phyloP scores from a whole-genome alignment of 2,797 vertebrate genomes.

The Acipenser transmontanus region DNA sequence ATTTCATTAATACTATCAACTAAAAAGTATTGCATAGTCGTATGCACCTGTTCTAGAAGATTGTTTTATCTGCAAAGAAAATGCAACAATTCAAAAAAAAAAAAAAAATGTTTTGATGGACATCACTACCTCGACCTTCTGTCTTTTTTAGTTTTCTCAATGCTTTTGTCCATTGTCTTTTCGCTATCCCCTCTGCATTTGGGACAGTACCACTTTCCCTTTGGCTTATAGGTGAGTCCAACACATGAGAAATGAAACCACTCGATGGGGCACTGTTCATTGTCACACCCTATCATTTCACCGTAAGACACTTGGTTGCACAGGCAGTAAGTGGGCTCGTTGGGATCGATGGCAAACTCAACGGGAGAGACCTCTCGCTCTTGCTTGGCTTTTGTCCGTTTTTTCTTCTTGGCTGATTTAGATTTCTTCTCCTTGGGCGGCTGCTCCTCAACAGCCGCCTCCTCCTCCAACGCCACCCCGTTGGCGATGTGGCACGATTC shows the following conservation, averaged over 20 bases:
- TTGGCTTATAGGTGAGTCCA: slow-evolving; percentile 94
- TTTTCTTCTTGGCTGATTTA: slow-evolving; percentile 94
- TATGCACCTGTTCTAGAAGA: slow-evolving; percentile 66
- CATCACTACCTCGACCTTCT: slow-evolving; percentile 90
- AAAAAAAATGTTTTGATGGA: slow-evolving; percentile 42
- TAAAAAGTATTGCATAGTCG: slow-evolving; percentile 76
- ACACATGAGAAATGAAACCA: slow-evolving; percentile 98
- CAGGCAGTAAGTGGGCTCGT: slow-evolving; percentile 95
- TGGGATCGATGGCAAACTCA: slow-evolving; percentile 90
- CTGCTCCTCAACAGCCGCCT: slow-evolving; percentile 67
- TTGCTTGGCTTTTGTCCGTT: slow-evolving; percentile 88
- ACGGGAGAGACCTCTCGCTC: slow-evolving; percentile 87
- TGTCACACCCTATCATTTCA: slow-evolving; percentile 97
- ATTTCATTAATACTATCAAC: slow-evolving; percentile 61
- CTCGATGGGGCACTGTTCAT: slow-evolving; percentile 92
- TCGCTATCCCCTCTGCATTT: slow-evolving; percentile 95
- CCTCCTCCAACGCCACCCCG: slow-evolving; percentile 77
- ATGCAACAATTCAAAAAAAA: slow-evolving; percentile 40
- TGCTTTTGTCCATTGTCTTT: slow-evolving; percentile 98
- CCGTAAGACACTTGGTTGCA: slow-evolving; percentile 96
- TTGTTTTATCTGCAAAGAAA: slow-evolving; percentile 32
- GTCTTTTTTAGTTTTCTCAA: slow-evolving; percentile 94
- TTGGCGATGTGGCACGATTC: slow-evolving; percentile 86
- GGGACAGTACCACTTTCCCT: slow-evolving; percentile 97
- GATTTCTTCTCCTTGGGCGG: slow-evolving; percentile 87